These are phyloP conservation scores for Agapostemon virescens DNA, from an alignment of 2,888 invertebrate genomes.

Conservation along the genomic window DNA sequence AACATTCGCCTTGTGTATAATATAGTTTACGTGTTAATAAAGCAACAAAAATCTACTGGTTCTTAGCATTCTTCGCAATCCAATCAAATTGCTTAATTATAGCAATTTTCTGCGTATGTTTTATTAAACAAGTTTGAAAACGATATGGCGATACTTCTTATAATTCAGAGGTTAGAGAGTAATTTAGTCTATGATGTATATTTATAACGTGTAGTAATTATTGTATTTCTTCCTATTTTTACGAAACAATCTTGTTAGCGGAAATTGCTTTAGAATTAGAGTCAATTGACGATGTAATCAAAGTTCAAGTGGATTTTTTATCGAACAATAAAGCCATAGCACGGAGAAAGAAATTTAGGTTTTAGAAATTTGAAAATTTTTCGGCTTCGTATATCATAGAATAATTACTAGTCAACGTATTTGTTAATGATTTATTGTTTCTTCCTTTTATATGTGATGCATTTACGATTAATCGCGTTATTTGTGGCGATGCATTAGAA, in stretches of 20 bases:
- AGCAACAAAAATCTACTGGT: not conserved
- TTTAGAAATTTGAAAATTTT: not conserved
- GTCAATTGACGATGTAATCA: not conserved
- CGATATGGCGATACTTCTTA: not conserved
- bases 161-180: not conserved
- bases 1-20: constrained; percentile 40
- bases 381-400: too few relatives aligned
- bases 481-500: too few relatives aligned
- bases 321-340: not conserved
- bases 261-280: not conserved
- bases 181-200: not conserved
- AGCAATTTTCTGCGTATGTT: not conserved
- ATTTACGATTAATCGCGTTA: too few relatives aligned
- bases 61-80: not conserved
- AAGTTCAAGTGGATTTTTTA: not conserved
- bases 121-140: not conserved
- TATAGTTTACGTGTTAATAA: not conserved
- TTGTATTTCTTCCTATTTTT: not conserved
- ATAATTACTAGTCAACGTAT: too few relatives aligned
- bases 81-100: constrained; percentile 14
- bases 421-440: too few relatives aligned
- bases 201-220: not conserved
- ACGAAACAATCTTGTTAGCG: not conserved
- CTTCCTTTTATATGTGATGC: too few relatives aligned
- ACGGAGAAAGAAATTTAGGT: not conserved